Evolutionary conservation across 2,113 vertebrate genomes (phyloP).

Genomic region (Oplegnathus fasciatus): DNA sequence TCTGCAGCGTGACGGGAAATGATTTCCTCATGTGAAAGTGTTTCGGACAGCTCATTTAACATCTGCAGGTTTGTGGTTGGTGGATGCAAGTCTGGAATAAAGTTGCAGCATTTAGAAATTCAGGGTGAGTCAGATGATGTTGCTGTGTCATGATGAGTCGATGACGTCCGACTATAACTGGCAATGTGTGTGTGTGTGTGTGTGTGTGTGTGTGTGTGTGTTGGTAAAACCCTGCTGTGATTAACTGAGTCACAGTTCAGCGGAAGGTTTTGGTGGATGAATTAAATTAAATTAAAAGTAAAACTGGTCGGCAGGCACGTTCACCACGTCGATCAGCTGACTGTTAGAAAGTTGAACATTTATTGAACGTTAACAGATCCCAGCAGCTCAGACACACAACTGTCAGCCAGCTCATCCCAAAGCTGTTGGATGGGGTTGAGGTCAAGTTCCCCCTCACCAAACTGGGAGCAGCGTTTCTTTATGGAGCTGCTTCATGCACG

Average conservation of each 20-base stretch:
- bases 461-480: background rate
- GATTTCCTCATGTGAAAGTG: background rate
- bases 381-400: no score
- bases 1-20: background rate
- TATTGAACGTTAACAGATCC: no score
- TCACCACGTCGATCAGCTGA: background rate
- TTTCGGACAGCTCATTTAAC: background rate
- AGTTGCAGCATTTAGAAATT: background rate
- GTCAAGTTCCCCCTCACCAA: no score
- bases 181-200: slow-evolving; percentile 1
- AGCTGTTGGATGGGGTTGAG: background rate
- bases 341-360: background rate
- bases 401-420: background rate
- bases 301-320: background rate
- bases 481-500: background rate
- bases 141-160: background rate
- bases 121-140: background rate
- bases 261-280: background rate
- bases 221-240: background rate
- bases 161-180: background rate
- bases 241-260: background rate
- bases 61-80: background rate
- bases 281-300: background rate
- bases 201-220: background rate
- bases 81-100: background rate